Percentiles rank a stretch among this genome's conserved stretches.
These are phyloP conservation scores for Loriculus beryllinus DNA, from an alignment of 2,797 vertebrate species.

Conservation along the genomic window DNA sequence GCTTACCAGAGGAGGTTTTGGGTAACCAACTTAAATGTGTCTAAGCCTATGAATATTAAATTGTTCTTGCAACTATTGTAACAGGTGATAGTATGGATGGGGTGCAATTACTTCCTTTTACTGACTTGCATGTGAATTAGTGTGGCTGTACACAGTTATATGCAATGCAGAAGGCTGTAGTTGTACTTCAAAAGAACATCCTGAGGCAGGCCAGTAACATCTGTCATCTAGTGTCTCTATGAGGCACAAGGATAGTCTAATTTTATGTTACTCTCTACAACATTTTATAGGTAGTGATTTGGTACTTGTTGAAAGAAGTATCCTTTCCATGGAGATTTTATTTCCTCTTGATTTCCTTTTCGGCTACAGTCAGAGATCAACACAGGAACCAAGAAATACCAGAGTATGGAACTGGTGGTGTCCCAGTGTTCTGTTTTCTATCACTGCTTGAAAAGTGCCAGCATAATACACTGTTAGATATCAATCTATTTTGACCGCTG, in stretches of 20 bases:
- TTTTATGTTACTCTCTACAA: background rate
- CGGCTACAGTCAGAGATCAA: background rate
- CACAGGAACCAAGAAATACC: background rate
- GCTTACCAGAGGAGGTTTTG: background rate
- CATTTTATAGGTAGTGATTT: background rate
- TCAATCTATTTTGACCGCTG: background rate
- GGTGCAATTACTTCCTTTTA: background rate
- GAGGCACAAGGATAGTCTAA: background rate
- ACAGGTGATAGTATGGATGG: background rate
- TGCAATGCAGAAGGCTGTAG: background rate
- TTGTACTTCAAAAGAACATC: background rate
- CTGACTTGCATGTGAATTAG: background rate
- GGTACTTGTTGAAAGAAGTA: background rate
- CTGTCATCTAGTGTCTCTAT: rapidly evolving
- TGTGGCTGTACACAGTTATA: background rate
- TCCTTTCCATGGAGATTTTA: background rate
- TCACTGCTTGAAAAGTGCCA: background rate
- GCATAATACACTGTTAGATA: background rate
- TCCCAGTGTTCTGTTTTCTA: background rate
- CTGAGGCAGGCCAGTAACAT: background rate
- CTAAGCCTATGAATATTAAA: background rate
- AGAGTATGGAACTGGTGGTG: background rate
- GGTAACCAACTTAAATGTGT: background rate
- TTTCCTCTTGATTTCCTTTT: background rate
- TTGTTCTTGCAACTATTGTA: background rate